Conservation (phyloP, 2,888 invertebrate species). For the Pharmacophagus antenor region DNA sequence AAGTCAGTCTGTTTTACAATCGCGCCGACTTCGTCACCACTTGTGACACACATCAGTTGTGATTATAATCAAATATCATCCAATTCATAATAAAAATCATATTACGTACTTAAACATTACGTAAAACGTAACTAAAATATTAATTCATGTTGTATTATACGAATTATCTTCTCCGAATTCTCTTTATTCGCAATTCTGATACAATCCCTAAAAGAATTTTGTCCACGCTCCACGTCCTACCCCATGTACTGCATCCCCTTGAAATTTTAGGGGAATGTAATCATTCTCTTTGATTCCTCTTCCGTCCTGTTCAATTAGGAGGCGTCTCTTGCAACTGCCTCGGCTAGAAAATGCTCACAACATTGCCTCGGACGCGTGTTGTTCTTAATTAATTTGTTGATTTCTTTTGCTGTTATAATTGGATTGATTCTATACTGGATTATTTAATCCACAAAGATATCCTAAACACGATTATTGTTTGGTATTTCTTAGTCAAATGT, state of each 20-base stretch:
- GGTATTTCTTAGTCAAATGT: too few relatives aligned
- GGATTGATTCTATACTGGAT: not conserved
- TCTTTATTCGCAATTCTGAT: constrained; percentile 30
- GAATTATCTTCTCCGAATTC: constrained; percentile 4
- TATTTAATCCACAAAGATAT: too few relatives aligned
- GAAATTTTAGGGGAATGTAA: constrained; percentile 72
- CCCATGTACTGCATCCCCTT: constrained; percentile 63
- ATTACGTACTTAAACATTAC: too few relatives aligned
- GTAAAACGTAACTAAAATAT: too few relatives aligned
- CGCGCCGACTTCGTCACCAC: too few relatives aligned
- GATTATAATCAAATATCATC: too few relatives aligned
- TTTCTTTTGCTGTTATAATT: constrained; percentile 19
- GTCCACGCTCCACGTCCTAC: constrained; percentile 70
- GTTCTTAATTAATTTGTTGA: constrained; percentile 42
- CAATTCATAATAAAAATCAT: too few relatives aligned
- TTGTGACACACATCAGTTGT: too few relatives aligned
- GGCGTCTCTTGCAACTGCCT: constrained; percentile 67
- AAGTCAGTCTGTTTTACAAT: too few relatives aligned
- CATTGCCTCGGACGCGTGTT: constrained; percentile 40
- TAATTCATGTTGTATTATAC: not conserved
- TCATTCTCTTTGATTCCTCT: constrained; percentile 78
- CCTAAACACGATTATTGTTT: too few relatives aligned
- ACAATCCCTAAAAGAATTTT: constrained; percentile 64
- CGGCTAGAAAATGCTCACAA: constrained; percentile 53
- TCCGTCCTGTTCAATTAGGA: constrained; percentile 78